Conservation (phyloP, 2,113 vertebrate genomes). For the Clarias magur region DNA sequence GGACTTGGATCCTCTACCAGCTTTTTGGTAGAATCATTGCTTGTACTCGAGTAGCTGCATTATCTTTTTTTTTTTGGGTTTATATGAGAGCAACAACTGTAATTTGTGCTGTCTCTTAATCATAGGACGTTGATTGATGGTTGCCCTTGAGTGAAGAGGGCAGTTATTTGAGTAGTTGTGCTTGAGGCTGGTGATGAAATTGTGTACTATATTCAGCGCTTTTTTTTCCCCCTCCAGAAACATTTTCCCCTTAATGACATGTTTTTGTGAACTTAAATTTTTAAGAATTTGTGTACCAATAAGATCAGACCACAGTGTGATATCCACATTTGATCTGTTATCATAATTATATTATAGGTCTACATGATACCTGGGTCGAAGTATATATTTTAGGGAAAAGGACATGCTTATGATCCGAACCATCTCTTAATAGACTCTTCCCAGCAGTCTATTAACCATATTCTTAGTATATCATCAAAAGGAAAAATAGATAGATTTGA, state of each 20-base stretch:
- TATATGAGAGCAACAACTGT: background rate
- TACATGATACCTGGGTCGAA: no score
- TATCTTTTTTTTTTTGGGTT: no score
- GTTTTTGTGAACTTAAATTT: background rate
- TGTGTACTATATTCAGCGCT: background rate
- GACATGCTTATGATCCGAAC: background rate
- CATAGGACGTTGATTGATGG: slow-evolving; percentile 29
- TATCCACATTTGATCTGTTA: background rate
- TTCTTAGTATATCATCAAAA: background rate
- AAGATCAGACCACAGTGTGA: background rate
- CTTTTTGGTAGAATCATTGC: background rate
- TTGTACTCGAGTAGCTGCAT: background rate
- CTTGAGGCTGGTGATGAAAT: slow-evolving; percentile 17
- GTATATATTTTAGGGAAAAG: background rate
- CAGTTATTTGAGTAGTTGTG: slow-evolving; percentile 17
- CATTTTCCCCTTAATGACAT: background rate
- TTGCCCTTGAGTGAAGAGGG: slow-evolving; percentile 1
- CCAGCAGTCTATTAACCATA: background rate
- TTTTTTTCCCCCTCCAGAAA: background rate
- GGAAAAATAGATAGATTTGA: background rate
- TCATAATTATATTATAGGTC: no score
- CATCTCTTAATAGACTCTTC: background rate
- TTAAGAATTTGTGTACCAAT: background rate
- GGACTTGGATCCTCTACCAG: background rate
- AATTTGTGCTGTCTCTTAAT: slow-evolving; percentile 19